Conservation (phyloP, 2,797 vertebrate genomes). For the Sebastolobus altivelis region DNA sequence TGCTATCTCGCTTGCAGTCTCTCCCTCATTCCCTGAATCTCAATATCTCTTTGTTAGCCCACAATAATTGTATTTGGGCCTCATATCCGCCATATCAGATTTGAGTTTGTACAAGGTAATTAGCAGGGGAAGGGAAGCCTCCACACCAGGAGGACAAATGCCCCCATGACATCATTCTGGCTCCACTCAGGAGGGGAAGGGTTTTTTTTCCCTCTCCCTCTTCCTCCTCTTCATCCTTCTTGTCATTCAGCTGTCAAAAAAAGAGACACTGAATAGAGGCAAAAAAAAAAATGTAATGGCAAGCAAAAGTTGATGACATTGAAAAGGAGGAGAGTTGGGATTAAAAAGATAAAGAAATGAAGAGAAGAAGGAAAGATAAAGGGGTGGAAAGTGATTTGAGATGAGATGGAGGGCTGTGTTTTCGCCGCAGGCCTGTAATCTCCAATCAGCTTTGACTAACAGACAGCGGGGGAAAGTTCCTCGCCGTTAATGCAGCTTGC, state of each 20-base stretch:
- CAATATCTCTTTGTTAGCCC: conserved; percentile 85
- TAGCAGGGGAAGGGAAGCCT: conserved; percentile 87
- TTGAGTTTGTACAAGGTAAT: conserved; percentile 89
- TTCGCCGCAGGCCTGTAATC: conserved; percentile 78
- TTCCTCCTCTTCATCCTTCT: conserved; percentile 59
- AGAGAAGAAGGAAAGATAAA: conserved; percentile 56
- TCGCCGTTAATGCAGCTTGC: conserved; percentile 76
- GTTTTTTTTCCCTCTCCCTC: conserved; percentile 8
- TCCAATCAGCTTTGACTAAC: conserved; percentile 85
- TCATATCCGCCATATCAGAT: conserved; percentile 88
- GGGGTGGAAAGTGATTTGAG: conserved; percentile 71
- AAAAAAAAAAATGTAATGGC: conserved; percentile 35
- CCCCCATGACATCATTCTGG: conserved; percentile 83
- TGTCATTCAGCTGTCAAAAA: conserved; percentile 66
- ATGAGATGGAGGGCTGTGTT: conserved; percentile 75
- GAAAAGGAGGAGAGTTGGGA: conserved; percentile 66
- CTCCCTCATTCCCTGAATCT: conserved; percentile 80
- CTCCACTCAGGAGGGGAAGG: conserved; percentile 71
- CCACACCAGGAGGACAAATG: conserved; percentile 84
- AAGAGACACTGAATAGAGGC: conserved; percentile 45
- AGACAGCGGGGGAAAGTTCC: conserved; percentile 79
- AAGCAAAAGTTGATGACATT: conserved; percentile 74
- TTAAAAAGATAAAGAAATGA: conserved; percentile 75
- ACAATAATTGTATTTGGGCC: conserved; percentile 87
- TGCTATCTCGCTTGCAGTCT: conserved; percentile 76